These are phyloP conservation scores for Gopherus flavomarginatus DNA, from an alignment of 2,113 vertebrate species.

Conservation along the genomic window DNA sequence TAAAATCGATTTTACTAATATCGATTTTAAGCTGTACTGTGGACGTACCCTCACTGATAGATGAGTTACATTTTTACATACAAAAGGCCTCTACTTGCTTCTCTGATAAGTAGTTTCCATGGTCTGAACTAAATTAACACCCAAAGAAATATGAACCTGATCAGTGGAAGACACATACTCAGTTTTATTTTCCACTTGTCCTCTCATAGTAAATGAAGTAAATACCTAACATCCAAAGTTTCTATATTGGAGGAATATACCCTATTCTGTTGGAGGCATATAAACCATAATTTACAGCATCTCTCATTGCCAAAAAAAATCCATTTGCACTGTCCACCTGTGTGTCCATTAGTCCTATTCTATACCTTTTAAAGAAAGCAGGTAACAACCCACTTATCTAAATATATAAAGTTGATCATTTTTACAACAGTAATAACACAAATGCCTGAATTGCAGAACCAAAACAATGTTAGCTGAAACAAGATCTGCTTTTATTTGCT, in stretches of 20 bases:
- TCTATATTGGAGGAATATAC: background rate
- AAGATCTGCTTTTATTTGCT: constrained; percentile 15
- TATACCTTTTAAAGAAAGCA: constrained; percentile 18
- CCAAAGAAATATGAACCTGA: background rate
- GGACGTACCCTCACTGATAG: no score
- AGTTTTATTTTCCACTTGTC: background rate
- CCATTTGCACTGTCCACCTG: background rate
- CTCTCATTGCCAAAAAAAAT: background rate
- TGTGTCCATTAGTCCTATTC: background rate
- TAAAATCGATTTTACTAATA: no score
- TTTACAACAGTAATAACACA: background rate
- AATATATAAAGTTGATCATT: background rate
- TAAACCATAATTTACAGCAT: background rate
- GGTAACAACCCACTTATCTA: background rate
- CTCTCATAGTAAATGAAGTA: background rate
- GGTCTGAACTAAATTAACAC: background rate
- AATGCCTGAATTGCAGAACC: constrained; percentile 2
- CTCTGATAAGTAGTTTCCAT: background rate
- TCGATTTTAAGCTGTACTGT: no score
- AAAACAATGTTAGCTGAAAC: background rate
- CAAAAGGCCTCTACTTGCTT: background rate
- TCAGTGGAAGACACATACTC: background rate
- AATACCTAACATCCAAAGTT: constrained; percentile 10
- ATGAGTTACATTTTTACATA: constrained; percentile 18
- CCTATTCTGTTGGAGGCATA: background rate